phyloP scores from a whole-genome alignment of 2,888 invertebrate genomes.

The Eristalis pertinax region DNA sequence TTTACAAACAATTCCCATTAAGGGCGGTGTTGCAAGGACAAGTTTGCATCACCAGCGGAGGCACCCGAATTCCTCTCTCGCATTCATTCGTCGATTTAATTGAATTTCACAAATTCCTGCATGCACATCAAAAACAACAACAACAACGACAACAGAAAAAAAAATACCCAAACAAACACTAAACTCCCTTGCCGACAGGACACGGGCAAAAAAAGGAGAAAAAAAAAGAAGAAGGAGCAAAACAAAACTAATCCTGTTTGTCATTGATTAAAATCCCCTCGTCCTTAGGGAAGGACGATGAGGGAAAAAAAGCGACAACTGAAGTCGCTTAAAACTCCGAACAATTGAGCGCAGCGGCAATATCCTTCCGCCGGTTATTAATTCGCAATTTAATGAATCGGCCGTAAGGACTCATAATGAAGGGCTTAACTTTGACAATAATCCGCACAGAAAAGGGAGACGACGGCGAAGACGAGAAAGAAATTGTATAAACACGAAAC shows the following conservation, averaged over 20 bases:
- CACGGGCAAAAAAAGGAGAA: constrained; percentile 11
- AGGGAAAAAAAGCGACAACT: constrained; percentile 13
- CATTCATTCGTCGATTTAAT: constrained; percentile 53
- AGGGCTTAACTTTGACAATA: constrained; percentile 48
- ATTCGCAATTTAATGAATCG: constrained; percentile 66
- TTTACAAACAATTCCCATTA: constrained; percentile 47
- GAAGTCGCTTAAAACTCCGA: neutral
- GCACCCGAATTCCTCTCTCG: constrained; percentile 21
- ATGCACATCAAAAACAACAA: constrained; percentile 7
- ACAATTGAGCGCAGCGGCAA: constrained; percentile 20
- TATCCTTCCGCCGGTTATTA: constrained; percentile 60
- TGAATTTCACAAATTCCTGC: constrained; percentile 62
- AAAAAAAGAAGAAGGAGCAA: constrained; percentile 14
- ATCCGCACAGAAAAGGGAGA: neutral
- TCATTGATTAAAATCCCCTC: constrained; percentile 69
- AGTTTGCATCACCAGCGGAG: constrained; percentile 47
- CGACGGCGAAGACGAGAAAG: neutral
- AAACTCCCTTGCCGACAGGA: neutral
- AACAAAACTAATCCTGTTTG: constrained; percentile 70
- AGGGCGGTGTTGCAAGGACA: constrained; percentile 40
- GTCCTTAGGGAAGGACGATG: constrained; percentile 3
- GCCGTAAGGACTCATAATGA: constrained; percentile 59
- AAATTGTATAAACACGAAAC: constrained; percentile 21
- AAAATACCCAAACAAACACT: neutral
- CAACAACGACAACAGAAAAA: neutral